A percentile compares a stretch with the other conserved stretches of the same genome.
These are phyloP conservation scores for Sebastes jordani DNA, from an alignment of 2,797 vertebrate genomes.

Conservation along the genomic window DNA sequence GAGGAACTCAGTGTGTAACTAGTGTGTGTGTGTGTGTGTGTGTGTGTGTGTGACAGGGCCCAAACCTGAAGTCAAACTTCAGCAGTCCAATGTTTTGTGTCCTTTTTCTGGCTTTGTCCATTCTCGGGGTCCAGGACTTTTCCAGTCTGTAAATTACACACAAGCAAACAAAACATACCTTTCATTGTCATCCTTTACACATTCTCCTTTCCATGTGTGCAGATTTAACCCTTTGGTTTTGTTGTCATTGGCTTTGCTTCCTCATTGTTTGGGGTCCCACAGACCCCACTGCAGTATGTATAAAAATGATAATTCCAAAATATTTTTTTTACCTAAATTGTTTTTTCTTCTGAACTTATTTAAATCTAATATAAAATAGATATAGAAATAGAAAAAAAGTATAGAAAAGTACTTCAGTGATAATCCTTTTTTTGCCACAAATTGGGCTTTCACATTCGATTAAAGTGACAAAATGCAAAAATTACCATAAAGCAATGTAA, in stretches of 20 bases:
- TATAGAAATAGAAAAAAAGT: too few relatives aligned
- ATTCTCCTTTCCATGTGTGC: neutral
- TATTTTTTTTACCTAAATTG: accelerated
- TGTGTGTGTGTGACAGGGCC: conserved; percentile 1
- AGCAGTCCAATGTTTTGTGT: neutral
- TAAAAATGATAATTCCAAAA: neutral
- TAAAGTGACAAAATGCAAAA: neutral
- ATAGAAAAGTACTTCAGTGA: neutral
- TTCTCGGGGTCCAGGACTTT: neutral
- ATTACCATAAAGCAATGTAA: neutral
- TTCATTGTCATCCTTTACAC: neutral
- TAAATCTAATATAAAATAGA: neutral
- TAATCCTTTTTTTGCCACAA: neutral
- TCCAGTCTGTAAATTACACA: conserved; percentile 3
- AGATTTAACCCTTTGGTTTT: neutral
- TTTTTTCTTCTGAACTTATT: neutral
- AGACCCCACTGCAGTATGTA: neutral
- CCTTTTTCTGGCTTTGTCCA: conserved; percentile 5
- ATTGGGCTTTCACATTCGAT: neutral
- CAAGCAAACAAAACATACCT: neutral
- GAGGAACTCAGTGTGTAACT: neutral
- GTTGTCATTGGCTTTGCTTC: neutral
- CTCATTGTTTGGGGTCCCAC: neutral
- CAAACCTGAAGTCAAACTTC: conserved; percentile 30
- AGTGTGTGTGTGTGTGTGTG: neutral